These are phyloP conservation scores for Caenorhabditis angaria DNA, from an alignment of 2,888 invertebrate species.

Conservation along the genomic window DNA sequence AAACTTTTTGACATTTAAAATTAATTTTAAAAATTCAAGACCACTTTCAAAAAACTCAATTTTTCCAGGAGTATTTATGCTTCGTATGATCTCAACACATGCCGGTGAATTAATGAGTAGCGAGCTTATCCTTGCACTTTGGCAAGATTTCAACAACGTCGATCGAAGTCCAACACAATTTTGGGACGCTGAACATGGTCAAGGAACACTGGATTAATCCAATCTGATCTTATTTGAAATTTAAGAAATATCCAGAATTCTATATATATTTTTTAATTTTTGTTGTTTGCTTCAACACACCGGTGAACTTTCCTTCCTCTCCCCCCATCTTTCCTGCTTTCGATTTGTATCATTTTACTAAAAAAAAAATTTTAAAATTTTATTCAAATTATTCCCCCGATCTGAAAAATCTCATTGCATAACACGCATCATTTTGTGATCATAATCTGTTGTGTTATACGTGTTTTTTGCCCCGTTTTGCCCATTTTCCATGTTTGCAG, in stretches of 20 bases:
- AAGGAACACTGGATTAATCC: constrained; percentile 46
- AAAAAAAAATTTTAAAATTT: background rate
- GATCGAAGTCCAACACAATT: constrained; percentile 70
- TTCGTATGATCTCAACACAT: constrained; percentile 72
- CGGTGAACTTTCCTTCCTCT: background rate
- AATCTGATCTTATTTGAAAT: background rate
- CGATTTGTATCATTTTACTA: background rate
- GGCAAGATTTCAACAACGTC: constrained; percentile 73
- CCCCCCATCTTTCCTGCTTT: background rate
- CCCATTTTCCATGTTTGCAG: constrained; percentile 16
- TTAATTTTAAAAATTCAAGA: too few species aligned
- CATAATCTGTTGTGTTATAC: constrained; percentile 17
- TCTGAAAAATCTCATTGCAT: background rate
- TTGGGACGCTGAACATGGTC: constrained; percentile 71
- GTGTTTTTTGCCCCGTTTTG: constrained; percentile 17
- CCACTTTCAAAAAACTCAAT: too few species aligned
- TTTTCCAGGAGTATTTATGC: constrained; percentile 71
- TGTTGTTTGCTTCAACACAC: constrained; percentile 6
- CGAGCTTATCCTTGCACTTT: constrained; percentile 71
- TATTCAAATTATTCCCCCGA: background rate
- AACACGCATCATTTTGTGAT: constrained; percentile 1
- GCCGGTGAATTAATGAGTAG: constrained; percentile 72
- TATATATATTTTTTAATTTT: background rate
- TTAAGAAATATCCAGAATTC: background rate
- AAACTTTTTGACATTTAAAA: background rate